phyloP scores from a whole-genome alignment of 2,113 vertebrate species.

The Leucosticte australis region DNA sequence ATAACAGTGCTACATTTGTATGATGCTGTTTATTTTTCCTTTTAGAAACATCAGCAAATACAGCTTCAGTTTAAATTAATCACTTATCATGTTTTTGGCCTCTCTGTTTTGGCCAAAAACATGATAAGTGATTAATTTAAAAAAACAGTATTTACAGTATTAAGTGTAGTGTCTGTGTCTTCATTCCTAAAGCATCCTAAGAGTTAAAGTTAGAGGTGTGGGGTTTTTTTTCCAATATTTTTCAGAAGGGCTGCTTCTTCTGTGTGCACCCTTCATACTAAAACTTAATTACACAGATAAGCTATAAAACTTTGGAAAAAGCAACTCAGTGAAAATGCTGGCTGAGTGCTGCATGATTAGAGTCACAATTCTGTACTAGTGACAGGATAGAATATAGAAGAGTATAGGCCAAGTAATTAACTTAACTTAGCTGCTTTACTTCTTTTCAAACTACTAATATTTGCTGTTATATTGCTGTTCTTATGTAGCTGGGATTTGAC shows the following conservation, averaged over 20 bases:
- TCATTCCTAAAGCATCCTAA: background rate
- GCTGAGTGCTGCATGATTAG: background rate
- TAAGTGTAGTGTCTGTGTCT: background rate
- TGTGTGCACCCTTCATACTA: background rate
- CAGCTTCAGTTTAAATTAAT: background rate
- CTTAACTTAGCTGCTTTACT: background rate
- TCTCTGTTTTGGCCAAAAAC: background rate
- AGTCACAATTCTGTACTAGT: background rate
- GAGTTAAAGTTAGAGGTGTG: background rate
- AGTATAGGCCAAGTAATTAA: background rate
- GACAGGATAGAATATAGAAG: background rate
- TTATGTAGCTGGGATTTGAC: background rate
- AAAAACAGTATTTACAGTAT: background rate
- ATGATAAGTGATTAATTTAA: no score
- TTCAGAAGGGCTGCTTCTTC: background rate
- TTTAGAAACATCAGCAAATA: background rate
- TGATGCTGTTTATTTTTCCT: background rate
- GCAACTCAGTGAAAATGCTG: background rate
- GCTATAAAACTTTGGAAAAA: slow-evolving; percentile 9
- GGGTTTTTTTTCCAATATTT: background rate
- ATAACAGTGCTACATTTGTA: background rate
- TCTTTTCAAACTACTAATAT: background rate
- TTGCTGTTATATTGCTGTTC: background rate
- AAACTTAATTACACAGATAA: slow-evolving; percentile 1
- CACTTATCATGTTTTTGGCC: background rate